Evolutionary conservation across 2,888 invertebrate genomes (phyloP), one percentile per base, ranked within the genome.

Genomic region (Clistopyga incitator): DNA sequence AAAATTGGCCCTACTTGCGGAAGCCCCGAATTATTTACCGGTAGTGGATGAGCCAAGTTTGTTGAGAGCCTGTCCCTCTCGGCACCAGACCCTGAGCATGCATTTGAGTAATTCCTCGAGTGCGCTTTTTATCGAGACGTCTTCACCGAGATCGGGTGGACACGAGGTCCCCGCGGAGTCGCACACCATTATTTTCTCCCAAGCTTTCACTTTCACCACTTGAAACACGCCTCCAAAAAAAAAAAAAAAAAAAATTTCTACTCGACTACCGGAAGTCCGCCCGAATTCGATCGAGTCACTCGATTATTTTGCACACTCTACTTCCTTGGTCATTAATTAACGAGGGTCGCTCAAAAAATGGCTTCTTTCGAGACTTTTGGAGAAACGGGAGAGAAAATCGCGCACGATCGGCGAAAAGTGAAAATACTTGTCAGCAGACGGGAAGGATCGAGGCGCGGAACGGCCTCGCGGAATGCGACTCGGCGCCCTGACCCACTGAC

Each of bases 51-150:
- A 93, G 90, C 96, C 95, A 82, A 96, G 94, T 88, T 95, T 94
- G 87, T 95, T 95, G 89, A 96, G 94, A 68, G 96, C 96, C 93
- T 96, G 95, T 88, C 95, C 95, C 92, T 97, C 96, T 88, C 96
- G 95, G 92, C 97, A 97, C 97, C 97, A 97, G 68, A 97, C 95
- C 91, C 97, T 94, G 89, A 97, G 95, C 97, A 97, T 97, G 89
- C 96, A 94, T 93, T 97, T 97, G 90, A 97, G 95, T 85, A 97
- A 94, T 91, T 97, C 97, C 92, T 97, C 97, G 89, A 97, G 94
- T 90, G 96, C 96, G 86, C 95, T 94, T 86, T 95, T 94, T 76
- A 96, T 92, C 78, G 95, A 94, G 82, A 93, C 94, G 83, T 93
- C 92, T 88, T 86, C 90, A 87, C 89, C 92, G 54, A 92, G 84